These are phyloP conservation scores for Folsomia manolachei DNA, from an alignment of 2,888 invertebrate genomes.

Conservation along the genomic window DNA sequence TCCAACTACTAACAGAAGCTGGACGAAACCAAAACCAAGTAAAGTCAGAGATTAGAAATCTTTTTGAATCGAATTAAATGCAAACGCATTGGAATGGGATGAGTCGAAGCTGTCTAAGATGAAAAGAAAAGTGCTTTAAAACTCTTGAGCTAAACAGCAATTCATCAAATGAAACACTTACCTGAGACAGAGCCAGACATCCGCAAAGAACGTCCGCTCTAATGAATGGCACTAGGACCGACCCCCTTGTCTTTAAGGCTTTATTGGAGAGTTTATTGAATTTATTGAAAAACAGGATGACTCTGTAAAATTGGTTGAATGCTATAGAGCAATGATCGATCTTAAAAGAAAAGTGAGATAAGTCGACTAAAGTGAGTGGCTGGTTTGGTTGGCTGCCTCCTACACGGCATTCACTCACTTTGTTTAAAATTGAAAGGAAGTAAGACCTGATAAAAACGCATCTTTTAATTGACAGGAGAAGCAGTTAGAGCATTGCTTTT, in stretches of 20 bases:
- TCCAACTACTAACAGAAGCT: background rate
- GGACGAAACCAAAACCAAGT: background rate
- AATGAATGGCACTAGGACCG: conserved; percentile 1
- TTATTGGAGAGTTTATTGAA: conserved; percentile 19
- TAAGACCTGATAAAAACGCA: conserved; percentile 5
- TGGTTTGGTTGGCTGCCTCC: background rate
- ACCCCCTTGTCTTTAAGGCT: background rate
- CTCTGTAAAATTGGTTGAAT: conserved; percentile 1
- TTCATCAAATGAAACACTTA: background rate
- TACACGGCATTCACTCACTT: conserved; percentile 15
- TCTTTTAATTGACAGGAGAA: conserved; percentile 20
- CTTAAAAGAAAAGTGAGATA: conserved; percentile 16
- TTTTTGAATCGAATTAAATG: background rate
- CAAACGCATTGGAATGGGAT: background rate
- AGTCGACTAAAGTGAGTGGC: background rate
- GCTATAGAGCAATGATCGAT: too few relatives aligned
- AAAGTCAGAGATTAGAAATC: background rate
- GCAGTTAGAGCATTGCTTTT: conserved; percentile 2
- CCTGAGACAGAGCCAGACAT: background rate
- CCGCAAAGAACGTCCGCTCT: background rate
- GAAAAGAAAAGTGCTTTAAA: conserved; percentile 1
- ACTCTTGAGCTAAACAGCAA: background rate
- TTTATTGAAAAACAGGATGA: conserved; percentile 25
- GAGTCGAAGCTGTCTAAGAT: background rate
- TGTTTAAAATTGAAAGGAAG: background rate